phyloP scores from a whole-genome alignment of 1,140 invertebrate genomes.

The Brachionus rotundiformis region DNA sequence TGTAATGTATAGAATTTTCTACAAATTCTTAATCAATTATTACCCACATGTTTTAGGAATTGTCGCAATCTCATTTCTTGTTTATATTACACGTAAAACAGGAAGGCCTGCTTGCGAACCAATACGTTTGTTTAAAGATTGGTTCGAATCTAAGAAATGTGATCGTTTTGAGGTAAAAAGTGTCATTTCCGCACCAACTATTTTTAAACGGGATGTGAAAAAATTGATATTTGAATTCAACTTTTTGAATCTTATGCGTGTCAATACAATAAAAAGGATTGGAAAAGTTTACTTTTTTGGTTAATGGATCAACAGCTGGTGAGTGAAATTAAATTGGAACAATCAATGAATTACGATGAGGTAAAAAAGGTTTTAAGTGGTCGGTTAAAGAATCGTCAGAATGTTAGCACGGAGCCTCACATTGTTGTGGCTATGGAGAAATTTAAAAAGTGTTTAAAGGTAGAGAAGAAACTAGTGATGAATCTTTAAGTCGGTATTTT shows the following conservation, averaged over 20 bases:
- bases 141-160: not conserved
- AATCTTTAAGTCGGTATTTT: not conserved
- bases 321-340: not conserved
- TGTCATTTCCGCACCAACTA: not conserved
- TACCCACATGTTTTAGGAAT: not conserved
- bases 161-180: not conserved
- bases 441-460: not conserved
- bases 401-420: not conserved
- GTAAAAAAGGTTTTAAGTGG: not conserved
- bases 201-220: not conserved
- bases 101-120: not conserved
- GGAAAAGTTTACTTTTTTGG: not conserved
- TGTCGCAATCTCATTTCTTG: not conserved
- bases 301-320: not conserved
- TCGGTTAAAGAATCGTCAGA: not conserved
- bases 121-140: not conserved
- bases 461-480: not conserved
- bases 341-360: not conserved
- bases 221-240: not conserved
- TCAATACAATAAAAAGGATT: conserved; percentile 13
- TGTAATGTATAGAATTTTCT: not conserved
- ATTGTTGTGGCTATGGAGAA: not conserved
- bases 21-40: conserved; percentile 4
- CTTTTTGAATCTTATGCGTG: conserved; percentile 2
- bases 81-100: not conserved